Base-by-base conservation (phyloP, 2,888 invertebrate species). In the Julus scandinavius region DNA sequence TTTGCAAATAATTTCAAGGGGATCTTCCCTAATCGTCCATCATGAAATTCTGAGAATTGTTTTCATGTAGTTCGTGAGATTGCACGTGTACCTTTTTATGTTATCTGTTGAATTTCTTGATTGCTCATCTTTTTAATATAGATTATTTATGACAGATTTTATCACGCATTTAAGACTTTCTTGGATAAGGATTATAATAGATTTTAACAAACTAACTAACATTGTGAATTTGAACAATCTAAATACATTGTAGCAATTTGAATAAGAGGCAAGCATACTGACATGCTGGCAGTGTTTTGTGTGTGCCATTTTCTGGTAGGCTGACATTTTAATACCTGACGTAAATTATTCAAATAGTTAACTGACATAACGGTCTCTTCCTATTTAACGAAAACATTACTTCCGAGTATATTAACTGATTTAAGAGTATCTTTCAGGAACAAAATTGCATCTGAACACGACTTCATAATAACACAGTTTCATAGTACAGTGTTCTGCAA, bases 401-500 rank as follows among this genome's bases (percentile, higher is more conserved):
- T 29, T 9, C 7, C 6, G 20, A 72, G 20, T 29, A 29, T 85
- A 83, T n/a, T 83, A 6, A 29, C 38, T 85, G 40, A 85, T 85
- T 20, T 7, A 45, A 5, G 6, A 45, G 41, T 45, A 45, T 45
- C 13, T 85, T 50, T 45, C 45, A 50, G 45, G 29, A 85, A 85
- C 13, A 85, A 85, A 85, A 58, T 7, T 17, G 11, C 41, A 38
- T 58, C 84, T 29, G 41, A 91, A 88, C 93, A 93, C 90, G 96
- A 96, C 92, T 98, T 98, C 91, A 94, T 97, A 88, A 94, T 97
- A 88, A 97, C 97, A 2, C 97, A 97, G 92, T 98, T 98, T 92
- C 95, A 96, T 91, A 94, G 96, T 88, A 96, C 96, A 0, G 97
- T 97, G 3, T 96, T 96, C 91, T 98, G 98, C 92, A 96, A 97